phyloP scores from a whole-genome alignment of 2,888 invertebrate genomes.

The Drosophila atroscutellata region DNA sequence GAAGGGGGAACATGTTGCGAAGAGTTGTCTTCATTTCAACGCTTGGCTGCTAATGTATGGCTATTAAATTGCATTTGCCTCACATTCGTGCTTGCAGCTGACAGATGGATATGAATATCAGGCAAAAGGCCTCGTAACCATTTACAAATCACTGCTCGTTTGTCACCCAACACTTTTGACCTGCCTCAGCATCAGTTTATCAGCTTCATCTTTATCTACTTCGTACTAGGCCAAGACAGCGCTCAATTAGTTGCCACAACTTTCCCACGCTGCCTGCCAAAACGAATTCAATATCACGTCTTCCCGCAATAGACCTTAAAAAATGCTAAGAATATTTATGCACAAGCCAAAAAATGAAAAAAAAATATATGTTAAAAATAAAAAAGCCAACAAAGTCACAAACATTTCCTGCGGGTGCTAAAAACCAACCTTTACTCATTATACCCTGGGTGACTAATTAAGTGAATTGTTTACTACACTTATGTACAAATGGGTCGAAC shows the following conservation, averaged over 20 bases:
- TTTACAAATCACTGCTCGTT: slow-evolving; percentile 33
- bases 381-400: slow-evolving; percentile 7
- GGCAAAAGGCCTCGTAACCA: slow-evolving; percentile 22
- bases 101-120: not conserved
- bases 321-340: not conserved
- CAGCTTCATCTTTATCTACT: slow-evolving; percentile 5
- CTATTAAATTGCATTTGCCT: slow-evolving; percentile 65
- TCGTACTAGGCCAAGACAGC: slow-evolving; percentile 17
- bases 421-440: slow-evolving; percentile 36
- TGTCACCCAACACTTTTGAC: slow-evolving; percentile 53
- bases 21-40: slow-evolving; percentile 46
- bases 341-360: not conserved
- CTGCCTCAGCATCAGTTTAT: slow-evolving; percentile 28
- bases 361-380: slow-evolving; percentile 9
- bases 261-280: slow-evolving; percentile 63
- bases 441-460: not conserved
- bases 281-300: slow-evolving; percentile 72
- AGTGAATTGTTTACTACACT: not conserved
- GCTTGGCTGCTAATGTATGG: slow-evolving; percentile 60
- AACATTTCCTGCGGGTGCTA: slow-evolving; percentile 55
- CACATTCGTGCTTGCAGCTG: slow-evolving; percentile 15
- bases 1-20: not conserved
- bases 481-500: not conserved
- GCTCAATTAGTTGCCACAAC: slow-evolving; percentile 37
- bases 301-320: not conserved